Conservation (phyloP, 2,888 invertebrate genomes). For the Drosophila melanosoma region DNA sequence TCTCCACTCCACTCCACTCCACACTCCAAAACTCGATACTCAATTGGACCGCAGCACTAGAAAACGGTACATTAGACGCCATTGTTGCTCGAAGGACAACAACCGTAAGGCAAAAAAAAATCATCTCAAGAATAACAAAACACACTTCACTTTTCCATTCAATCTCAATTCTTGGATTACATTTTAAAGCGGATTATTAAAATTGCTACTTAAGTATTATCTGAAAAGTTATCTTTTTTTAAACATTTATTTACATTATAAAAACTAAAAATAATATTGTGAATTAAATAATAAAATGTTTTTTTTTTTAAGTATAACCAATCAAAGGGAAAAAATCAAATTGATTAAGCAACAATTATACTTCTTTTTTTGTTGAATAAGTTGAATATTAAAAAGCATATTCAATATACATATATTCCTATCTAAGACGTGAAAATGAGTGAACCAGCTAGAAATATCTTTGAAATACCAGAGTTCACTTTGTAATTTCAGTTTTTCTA, state of each 20-base stretch:
- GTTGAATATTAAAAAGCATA: neutral
- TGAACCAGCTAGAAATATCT: neutral
- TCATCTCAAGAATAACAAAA: slow-evolving; percentile 9
- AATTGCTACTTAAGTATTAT: neutral
- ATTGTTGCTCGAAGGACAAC: slow-evolving; percentile 35
- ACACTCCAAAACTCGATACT: slow-evolving; percentile 5
- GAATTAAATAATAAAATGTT: neutral
- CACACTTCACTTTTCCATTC: slow-evolving; percentile 25
- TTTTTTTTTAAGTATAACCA: neutral
- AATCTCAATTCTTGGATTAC: slow-evolving; percentile 1
- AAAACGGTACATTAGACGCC: slow-evolving; percentile 30
- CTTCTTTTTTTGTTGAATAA: neutral
- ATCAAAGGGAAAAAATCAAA: neutral
- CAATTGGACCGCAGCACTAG: slow-evolving; percentile 10
- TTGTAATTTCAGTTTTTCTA: neutral
- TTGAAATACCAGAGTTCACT: neutral
- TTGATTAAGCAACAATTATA: neutral
- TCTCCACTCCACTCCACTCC: neutral
- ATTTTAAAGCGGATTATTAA: slow-evolving; percentile 1
- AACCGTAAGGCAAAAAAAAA: neutral
- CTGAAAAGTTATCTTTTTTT: neutral
- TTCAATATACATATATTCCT: neutral
- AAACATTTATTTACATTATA: neutral
- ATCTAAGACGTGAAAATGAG: neutral
- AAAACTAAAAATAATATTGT: neutral